Evolutionary conservation across 35 echinoderm and acorn worm species (phyloP), one percentile per base, ranked within the genome.

Genomic region (Ophioderma brevispina): DNA sequence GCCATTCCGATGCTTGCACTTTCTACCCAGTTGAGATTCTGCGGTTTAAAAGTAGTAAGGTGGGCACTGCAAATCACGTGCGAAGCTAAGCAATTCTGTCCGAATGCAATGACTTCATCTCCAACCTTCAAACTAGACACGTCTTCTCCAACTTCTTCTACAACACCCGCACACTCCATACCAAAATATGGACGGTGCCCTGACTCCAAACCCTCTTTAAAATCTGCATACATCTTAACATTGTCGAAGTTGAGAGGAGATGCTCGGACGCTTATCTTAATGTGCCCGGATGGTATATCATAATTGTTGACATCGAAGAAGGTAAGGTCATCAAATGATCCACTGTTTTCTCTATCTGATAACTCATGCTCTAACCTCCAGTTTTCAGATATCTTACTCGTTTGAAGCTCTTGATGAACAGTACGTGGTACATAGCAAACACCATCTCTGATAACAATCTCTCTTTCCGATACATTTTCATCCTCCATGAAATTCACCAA

Each of bases 111-210:
- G 2, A 94, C 87, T 77, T 94, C 87, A 80, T 94, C 92, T 19
- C 82, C 82, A 34, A 82, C 80, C 78, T 94, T 89, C 15, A 94
- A 11, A 28, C 13, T 39, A 18, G 39, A 86, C 28, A 98, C 96
- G 14, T 81, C 90, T 35, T 88, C 36, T 76, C 96, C 96, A 13
- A 98, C 89, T 41, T 94, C 40, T 36, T 88, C 89, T 80, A 98
- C 77, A 75, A 87, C 77, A 32, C 96, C 96, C 35, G 79, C 59
- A 46, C 90, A 94, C 32, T 94, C 92, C 25, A 86, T 40, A 21
- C 90, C 92, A 40, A 92, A 76, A 42, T 41, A 42, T 49, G 81
- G 81, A 32, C 50, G 81, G 25, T 8, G 31, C 17, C 50, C 81
- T 31, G 39, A 49, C 31, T 83, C 81, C 28, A 83, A 33, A 32